phyloP scores from a whole-genome alignment of 2,797 vertebrate genomes.

The Apogon hyalosoma region DNA sequence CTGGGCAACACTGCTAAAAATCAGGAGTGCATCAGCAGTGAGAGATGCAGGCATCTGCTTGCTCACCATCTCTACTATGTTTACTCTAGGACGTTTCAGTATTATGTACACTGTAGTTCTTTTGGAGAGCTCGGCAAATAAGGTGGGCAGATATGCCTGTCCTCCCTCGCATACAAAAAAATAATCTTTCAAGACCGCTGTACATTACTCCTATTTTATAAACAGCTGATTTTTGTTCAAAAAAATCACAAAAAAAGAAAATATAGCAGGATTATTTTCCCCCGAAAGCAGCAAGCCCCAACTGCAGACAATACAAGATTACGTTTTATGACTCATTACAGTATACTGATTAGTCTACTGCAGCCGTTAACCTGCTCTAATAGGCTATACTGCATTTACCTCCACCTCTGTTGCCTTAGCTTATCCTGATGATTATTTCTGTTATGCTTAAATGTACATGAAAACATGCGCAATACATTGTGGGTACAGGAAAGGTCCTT shows the following conservation, averaged over 20 bases:
- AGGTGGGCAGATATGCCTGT: slow-evolving; percentile 55
- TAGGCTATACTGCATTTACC: slow-evolving; percentile 46
- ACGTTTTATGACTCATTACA: slow-evolving; percentile 72
- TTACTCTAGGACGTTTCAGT: slow-evolving; percentile 43
- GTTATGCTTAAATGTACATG: slow-evolving; percentile 63
- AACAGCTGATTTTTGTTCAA: slow-evolving; percentile 76
- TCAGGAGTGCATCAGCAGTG: slow-evolving; percentile 80
- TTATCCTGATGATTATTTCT: slow-evolving; percentile 63
- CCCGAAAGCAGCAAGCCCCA: slow-evolving; percentile 83
- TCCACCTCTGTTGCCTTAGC: slow-evolving; percentile 54
- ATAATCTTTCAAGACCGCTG: slow-evolving; percentile 60
- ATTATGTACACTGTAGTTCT: slow-evolving; percentile 68
- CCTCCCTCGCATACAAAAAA: slow-evolving; percentile 49
- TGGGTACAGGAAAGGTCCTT: slow-evolving; percentile 58
- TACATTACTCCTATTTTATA: slow-evolving; percentile 72
- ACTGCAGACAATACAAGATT: slow-evolving; percentile 77
- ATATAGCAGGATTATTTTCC: slow-evolving; percentile 67
- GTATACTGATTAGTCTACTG: slow-evolving; percentile 57
- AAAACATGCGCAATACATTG: slow-evolving; percentile 56
- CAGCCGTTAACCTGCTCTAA: slow-evolving; percentile 43
- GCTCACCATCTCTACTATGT: slow-evolving; percentile 46
- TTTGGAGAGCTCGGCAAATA: slow-evolving; percentile 71
- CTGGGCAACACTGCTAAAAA: slow-evolving; percentile 46
- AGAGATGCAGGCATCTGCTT: slow-evolving; percentile 42
- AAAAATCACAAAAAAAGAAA: slow-evolving; percentile 71